Percentiles rank a stretch among this genome's conserved stretches.
Evolutionary conservation across 2,113 vertebrate genomes (phyloP).

Genomic region (Eudyptes chrysolophus): DNA sequence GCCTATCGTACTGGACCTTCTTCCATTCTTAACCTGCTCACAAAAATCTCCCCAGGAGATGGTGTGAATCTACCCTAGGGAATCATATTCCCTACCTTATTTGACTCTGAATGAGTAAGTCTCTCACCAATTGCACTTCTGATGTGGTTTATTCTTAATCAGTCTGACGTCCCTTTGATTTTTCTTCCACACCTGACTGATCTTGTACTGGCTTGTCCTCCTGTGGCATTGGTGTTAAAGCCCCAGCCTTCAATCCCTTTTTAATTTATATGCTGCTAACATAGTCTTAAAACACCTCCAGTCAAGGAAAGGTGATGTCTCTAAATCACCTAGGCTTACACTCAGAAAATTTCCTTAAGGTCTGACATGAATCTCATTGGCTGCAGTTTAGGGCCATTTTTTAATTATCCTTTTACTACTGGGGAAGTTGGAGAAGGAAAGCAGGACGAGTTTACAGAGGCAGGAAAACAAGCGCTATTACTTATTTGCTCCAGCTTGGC

Average conservation of each 20-base stretch:
- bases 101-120: background rate
- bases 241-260: background rate
- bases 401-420: background rate
- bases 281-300: background rate
- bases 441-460: background rate
- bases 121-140: background rate
- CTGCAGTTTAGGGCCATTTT: background rate
- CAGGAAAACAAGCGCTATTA: background rate
- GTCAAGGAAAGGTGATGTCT: background rate
- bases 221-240: background rate
- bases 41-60: background rate
- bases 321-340: background rate
- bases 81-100: background rate
- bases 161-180: conserved; percentile 31
- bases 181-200: conserved; percentile 1
- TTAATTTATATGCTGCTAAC: conserved; percentile 13
- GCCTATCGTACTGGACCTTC: background rate
- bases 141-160: conserved; percentile 38
- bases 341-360: background rate
- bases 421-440: background rate
- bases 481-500: background rate
- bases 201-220: conserved; percentile 37
- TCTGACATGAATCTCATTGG: background rate
- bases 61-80: background rate
- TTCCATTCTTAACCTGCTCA: background rate